These are phyloP conservation scores for Pangasius mekongensis DNA, from an alignment of 2,797 vertebrate species.

Conservation along the genomic window DNA sequence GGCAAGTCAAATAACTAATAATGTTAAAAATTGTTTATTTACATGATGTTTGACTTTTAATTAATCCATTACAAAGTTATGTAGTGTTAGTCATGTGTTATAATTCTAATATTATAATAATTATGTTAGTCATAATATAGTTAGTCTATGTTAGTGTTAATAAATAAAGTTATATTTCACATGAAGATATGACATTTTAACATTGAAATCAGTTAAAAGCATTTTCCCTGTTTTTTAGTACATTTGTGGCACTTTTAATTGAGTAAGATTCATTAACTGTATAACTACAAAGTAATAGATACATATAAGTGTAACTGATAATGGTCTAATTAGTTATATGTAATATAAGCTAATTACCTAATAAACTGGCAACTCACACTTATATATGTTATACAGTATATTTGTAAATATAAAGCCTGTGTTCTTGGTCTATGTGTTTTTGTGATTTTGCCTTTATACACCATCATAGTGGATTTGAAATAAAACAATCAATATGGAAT, in stretches of 20 bases:
- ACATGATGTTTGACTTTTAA: neutral
- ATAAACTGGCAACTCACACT: neutral
- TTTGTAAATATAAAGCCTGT: neutral
- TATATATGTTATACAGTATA: neutral
- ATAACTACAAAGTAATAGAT: no score
- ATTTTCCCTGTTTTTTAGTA: neutral
- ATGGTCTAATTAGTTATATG: neutral
- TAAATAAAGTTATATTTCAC: neutral
- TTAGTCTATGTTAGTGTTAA: neutral
- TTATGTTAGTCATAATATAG: no score
- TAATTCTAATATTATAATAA: no score
- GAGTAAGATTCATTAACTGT: neutral
- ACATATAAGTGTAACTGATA: neutral
- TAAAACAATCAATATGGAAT: no score
- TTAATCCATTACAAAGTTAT: neutral
- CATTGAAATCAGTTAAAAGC: neutral
- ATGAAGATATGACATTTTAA: neutral
- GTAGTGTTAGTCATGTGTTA: neutral
- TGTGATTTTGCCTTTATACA: no score
- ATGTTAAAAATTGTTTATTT: neutral
- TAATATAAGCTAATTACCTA: neutral
- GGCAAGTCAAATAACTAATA: neutral
- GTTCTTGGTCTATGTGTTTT: neutral
- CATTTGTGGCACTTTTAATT: neutral
- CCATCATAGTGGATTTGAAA: no score